phyloP scores from a whole-genome alignment of 1,140 invertebrate genomes.

The Leptinotarsa undecemlineata region DNA sequence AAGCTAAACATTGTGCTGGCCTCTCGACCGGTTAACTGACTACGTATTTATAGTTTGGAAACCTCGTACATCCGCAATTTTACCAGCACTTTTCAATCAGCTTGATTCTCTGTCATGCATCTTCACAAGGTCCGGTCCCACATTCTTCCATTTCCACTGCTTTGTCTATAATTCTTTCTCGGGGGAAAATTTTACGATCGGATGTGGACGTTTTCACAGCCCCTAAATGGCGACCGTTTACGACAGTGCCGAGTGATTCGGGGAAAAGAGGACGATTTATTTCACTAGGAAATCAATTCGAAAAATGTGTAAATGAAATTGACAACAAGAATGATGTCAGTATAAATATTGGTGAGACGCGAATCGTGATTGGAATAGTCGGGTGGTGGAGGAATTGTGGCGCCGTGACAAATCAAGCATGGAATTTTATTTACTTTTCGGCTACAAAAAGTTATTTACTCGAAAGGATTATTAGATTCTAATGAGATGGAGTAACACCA shows the following conservation, averaged over 20 bases:
- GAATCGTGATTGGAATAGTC: neutral
- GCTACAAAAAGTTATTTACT: too few relatives aligned
- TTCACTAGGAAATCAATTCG: conserved; percentile 32
- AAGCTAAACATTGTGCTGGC: too few relatives aligned
- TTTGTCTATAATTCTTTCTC: conserved; percentile 20
- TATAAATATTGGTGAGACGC: conserved; percentile 10
- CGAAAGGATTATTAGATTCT: too few relatives aligned
- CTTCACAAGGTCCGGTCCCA: neutral
- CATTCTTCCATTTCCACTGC: neutral
- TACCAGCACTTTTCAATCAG: neutral
- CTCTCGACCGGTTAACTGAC: too few relatives aligned
- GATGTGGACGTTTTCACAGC: conserved; percentile 34
- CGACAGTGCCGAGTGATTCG: conserved; percentile 36
- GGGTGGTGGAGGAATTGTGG: neutral
- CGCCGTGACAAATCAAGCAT: neutral
- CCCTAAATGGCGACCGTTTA: conserved; percentile 38
- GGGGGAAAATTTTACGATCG: conserved; percentile 36
- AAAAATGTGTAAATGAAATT: conserved; percentile 9
- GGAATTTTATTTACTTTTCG: too few relatives aligned
- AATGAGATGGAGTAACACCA: too few relatives aligned
- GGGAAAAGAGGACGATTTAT: conserved; percentile 36
- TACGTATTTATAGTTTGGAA: too few relatives aligned
- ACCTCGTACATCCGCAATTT: too few relatives aligned
- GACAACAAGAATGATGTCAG: conserved; percentile 12
- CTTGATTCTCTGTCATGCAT: neutral